Evolutionary conservation across 2,113 vertebrate genomes (phyloP), one percentile per base, ranked within the genome.

Genomic region (Lanius ludovicianus): DNA sequence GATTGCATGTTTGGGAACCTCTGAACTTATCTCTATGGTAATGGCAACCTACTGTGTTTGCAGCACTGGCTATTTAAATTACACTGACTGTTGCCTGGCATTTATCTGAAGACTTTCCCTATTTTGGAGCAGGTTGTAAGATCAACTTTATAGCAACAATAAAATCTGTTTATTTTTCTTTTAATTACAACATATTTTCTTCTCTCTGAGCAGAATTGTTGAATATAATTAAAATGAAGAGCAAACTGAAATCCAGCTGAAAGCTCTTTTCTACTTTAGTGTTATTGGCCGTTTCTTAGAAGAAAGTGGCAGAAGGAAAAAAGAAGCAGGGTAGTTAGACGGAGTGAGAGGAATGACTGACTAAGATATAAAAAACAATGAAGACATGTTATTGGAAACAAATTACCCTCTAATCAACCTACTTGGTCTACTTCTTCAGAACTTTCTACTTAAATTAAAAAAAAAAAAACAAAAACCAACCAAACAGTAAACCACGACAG

Each of bases 81-180:
- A 78, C 12, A 11, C 13, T 74, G 21, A 11, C 11, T 70, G 12
- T 39, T 89, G 60, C 4, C 39, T 87, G 18, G 4, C 62, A 47
- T 16, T 59, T 42, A 5, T 63, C 33, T 79, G 31, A 80, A 79
- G 73, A 69, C 6, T 83, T 68, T 35, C 5, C 4, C 7, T 80
- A 6, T 35, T 73, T 80, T 53, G 7, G 17, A 86, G 27, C 5
- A 67, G 35, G 10, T 35, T 37, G 19, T 31, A 87, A 67, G 21
- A 75, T 14, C 12, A 62, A 15, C 22, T 53, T 83, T 39, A 89
- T 50, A 46, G 27, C 35, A 55, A 49, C 15, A 63, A 81, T 86
- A 87, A 67, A 30, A 35, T 65, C 8, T 74, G 4, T 42, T 93
- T 71, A 44, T 74, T 89, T 87, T 92, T 86, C 25, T 80, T 96